Evolutionary conservation across 2,113 vertebrate species (phyloP).

Genomic region (Sceloporus tristichus): DNA sequence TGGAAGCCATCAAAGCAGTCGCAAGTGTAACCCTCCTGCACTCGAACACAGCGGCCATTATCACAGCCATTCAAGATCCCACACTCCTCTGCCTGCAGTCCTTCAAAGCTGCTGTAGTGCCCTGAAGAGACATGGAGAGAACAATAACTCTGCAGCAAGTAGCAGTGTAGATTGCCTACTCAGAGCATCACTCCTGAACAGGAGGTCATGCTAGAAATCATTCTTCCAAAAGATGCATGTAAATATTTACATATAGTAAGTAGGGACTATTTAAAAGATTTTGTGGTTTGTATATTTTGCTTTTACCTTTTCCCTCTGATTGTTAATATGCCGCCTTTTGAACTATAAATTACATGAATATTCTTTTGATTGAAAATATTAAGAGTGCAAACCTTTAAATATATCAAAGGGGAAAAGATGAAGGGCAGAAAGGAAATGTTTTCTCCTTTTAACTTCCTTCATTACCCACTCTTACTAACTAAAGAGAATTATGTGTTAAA

Average conservation of each 20-base stretch:
- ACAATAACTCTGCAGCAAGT: neutral
- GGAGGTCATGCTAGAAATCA: neutral
- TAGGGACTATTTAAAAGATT: neutral
- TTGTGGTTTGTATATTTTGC: neutral
- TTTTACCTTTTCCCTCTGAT: neutral
- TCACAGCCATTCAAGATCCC: conserved; percentile 94
- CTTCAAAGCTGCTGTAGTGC: conserved; percentile 86
- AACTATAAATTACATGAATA: neutral
- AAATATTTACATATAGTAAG: neutral
- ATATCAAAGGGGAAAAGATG: no score
- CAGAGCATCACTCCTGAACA: neutral
- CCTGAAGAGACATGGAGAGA: conserved; percentile 59
- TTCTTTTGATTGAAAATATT: neutral
- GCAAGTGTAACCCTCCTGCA: conserved; percentile 93
- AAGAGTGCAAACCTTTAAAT: neutral
- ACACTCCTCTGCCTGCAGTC: conserved; percentile 91
- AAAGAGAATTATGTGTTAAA: neutral
- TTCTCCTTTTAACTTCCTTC: neutral
- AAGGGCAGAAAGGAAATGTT: neutral
- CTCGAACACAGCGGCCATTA: conserved; percentile 92
- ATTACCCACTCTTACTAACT: neutral
- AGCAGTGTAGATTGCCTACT: neutral
- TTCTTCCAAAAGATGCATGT: neutral
- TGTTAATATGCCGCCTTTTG: neutral
- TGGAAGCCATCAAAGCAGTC: conserved; percentile 95